Evolutionary conservation across 2,113 vertebrate species (phyloP), one percentile per base, ranked within the genome.

Genomic region (Micromys minutus): DNA sequence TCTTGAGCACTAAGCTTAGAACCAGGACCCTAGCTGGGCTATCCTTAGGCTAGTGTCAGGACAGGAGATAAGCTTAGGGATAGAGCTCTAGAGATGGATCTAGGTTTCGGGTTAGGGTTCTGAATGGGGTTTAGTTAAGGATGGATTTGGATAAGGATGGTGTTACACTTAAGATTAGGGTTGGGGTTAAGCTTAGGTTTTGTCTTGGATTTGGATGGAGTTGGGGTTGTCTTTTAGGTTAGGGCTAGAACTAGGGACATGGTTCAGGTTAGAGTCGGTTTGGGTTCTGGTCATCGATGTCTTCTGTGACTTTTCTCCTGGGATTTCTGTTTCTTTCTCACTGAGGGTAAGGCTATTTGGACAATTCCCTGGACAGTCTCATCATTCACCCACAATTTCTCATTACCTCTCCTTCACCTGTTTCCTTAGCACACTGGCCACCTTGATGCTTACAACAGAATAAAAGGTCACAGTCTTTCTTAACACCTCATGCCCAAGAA

Each of bases 331-430:
- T n/a, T 15, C 59, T 47, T 9, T 9, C 6, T 36, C 12, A 7
- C 9, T 13, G 4, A n/a, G 2, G 13, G 8, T 5, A 21, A 74
- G 22, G 65, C 52, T 42, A 6, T 55, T 26, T 55, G 63, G 71
- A 52, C 21, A 57, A 5, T 4, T 7, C 21, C 24, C 65, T 7
- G 4, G 52, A 34, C 36, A 3, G 15, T 65, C 36, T 65, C 4
- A 34, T 29, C 21, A 15, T 13, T 55, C 47, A 36, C 26, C 12
- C 74, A 10, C 26, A 71, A 26, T 4, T 42, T 57, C 69, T 57
- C 19, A 74, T 8, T 1, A 0, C 34, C 47, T 24, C 1, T 42
- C 47, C 52, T 52, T 50, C 1, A 1, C 16, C 1, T 50, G 36
- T 29, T 22, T 15, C 63, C 59, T 13, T 10, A 8, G 65, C 9